Base-by-base conservation (phyloP, 2,113 vertebrate genomes). In the Lontra canadensis region DNA sequence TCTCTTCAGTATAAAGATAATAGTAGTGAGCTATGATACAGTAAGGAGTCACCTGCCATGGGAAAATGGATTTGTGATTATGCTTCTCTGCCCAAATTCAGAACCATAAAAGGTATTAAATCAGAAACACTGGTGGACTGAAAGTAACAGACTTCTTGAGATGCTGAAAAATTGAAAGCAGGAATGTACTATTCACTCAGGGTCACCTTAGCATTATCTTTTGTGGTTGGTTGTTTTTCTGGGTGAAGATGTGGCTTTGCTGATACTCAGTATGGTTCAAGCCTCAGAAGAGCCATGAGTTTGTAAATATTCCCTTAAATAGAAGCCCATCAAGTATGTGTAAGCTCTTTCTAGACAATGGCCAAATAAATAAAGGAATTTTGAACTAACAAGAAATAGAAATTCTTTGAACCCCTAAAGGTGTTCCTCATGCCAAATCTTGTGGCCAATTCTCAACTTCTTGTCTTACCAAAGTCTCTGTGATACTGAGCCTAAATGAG, bases 81-180 rank as follows among this genome's bases (percentile, higher is more conserved):
- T 61, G 47, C 42, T 92, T 90, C n/a, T 84, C 20, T 84, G 52
- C 76, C 31, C 8, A 93, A 93, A 92, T 87, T 90, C 85, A 73
- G 21, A 86, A 73, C 26, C 15, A 71, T 47, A 87, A 47, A 78
- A 63, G 7, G 4, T 63, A 91, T 39, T 79, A 61, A 88, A 55
- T 80, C 42, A 67, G 67, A 96, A 94, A 42, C 3, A 88, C 12
- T 61, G 20, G 21, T 59, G 12, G 29, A 55, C 14, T 90, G 17
- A 88, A 3, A 21, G 31, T 52, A 83, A 90, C 59, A 18, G 39
- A 10, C 12, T 96, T 89, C 92, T 74, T 79, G 21, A 82, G 31
- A 71, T 57, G 29, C 15, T 59, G 10, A 82, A 89, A 85, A 57
- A 9, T 23, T 76, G 13, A 42, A 71, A 79, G 31, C 21, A 63